These are phyloP conservation scores for Phodopus roborovskii DNA, from an alignment of 2,113 vertebrate genomes.

Conservation along the genomic window DNA sequence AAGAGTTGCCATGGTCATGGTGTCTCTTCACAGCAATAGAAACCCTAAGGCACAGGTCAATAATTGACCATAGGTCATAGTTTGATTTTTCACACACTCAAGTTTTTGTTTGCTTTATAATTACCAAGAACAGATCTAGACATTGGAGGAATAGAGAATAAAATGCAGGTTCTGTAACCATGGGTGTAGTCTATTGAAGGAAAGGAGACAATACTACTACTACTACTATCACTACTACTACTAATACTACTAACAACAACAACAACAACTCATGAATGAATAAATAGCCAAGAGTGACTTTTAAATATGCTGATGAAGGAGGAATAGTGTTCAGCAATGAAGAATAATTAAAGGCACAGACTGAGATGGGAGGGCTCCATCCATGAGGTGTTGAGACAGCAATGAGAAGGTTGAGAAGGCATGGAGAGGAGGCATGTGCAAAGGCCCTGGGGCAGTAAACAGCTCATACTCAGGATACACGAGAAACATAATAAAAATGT, in stretches of 20 bases:
- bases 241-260: background rate
- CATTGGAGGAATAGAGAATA: background rate
- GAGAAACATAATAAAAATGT: background rate
- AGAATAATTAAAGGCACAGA: background rate
- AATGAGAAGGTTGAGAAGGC: background rate
- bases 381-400: background rate
- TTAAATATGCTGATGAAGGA: background rate
- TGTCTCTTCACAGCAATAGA: background rate
- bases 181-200: background rate
- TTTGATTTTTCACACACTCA: background rate
- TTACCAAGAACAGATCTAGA: background rate
- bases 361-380: background rate
- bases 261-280: background rate
- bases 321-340: background rate
- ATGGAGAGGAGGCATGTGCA: background rate
- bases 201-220: background rate
- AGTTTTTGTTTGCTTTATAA: background rate
- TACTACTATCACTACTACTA: no score
- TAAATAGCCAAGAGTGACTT: background rate
- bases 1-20: background rate
- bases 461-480: background rate
- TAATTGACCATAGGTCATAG: no score
- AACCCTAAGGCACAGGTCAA: background rate
- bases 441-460: slow-evolving; percentile 3
- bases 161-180: background rate